These are phyloP conservation scores for Ivindomyrus marchei DNA, from an alignment of 2,113 vertebrate genomes.

Conservation along the genomic window DNA sequence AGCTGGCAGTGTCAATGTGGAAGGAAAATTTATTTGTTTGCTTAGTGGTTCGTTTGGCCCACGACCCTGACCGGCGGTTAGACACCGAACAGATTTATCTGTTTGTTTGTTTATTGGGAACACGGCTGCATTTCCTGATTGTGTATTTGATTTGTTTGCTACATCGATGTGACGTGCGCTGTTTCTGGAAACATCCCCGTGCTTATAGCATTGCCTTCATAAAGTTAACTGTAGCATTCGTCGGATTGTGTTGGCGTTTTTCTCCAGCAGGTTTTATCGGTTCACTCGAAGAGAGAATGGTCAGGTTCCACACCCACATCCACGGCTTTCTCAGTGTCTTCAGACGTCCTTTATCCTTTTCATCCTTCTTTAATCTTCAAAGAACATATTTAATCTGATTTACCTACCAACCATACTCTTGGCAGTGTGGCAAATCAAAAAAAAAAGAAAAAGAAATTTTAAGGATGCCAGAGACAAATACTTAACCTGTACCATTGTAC, in stretches of 20 bases:
- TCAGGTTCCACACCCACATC: background rate
- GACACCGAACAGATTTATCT: background rate
- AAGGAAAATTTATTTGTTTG: background rate
- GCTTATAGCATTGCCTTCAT: background rate
- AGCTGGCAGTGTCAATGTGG: background rate
- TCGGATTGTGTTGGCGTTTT: background rate
- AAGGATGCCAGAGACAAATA: background rate
- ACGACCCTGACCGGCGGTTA: background rate
- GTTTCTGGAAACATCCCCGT: background rate
- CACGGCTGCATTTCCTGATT: background rate
- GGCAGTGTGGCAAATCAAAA: constrained; percentile 16
- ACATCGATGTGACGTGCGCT: too few relatives aligned
- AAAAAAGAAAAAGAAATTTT: background rate
- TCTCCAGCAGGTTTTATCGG: background rate
- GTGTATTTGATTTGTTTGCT: background rate
- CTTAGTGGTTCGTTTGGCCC: background rate
- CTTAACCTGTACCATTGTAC: background rate
- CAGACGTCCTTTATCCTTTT: background rate
- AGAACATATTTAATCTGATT: constrained; percentile 20
- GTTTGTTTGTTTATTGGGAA: background rate
- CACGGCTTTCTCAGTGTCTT: background rate
- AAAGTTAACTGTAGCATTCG: background rate
- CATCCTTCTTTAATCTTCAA: background rate
- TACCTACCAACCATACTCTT: constrained; percentile 13
- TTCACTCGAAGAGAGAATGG: background rate